These are phyloP conservation scores for Ellobium chinense DNA, from an alignment of 2,888 invertebrate genomes.

Conservation along the genomic window DNA sequence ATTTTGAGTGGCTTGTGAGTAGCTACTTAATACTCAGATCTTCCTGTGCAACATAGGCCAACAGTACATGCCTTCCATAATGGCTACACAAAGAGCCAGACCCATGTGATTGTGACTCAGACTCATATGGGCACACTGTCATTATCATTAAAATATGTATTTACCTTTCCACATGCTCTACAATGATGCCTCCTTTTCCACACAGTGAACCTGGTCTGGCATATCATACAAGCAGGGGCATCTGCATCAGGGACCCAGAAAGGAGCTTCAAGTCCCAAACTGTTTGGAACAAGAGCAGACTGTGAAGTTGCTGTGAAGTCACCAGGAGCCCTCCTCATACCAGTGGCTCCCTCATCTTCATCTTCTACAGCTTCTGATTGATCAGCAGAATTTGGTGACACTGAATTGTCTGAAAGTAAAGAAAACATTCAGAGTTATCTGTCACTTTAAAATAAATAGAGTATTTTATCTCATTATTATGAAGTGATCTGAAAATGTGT, in stretches of 20 bases:
- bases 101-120: too few relatives aligned
- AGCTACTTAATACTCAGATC: too few relatives aligned
- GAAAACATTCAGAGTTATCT: neutral
- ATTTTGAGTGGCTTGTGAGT: too few relatives aligned
- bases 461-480: too few relatives aligned
- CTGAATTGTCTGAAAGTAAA: slow-evolving; percentile 7
- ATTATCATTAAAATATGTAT: too few relatives aligned
- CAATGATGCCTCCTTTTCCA: slow-evolving; percentile 90
- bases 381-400: neutral
- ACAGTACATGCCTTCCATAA: too few relatives aligned
- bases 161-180: slow-evolving; percentile 89
- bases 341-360: slow-evolving; percentile 13
- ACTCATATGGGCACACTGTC: too few relatives aligned
- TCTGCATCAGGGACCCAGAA: slow-evolving; percentile 93
- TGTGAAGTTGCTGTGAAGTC: neutral
- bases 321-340: slow-evolving; percentile 36
- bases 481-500: too few relatives aligned
- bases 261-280: slow-evolving; percentile 87
- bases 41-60: too few relatives aligned
- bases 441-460: too few relatives aligned
- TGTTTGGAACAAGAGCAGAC: slow-evolving; percentile 38
- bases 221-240: slow-evolving; percentile 90
- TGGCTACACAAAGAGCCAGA: too few relatives aligned
- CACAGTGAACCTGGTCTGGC: slow-evolving; percentile 89
- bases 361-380: slow-evolving; percentile 34